Conservation (phyloP, 1,140 invertebrate genomes). For the Trialeurodes vaporariorum region DNA sequence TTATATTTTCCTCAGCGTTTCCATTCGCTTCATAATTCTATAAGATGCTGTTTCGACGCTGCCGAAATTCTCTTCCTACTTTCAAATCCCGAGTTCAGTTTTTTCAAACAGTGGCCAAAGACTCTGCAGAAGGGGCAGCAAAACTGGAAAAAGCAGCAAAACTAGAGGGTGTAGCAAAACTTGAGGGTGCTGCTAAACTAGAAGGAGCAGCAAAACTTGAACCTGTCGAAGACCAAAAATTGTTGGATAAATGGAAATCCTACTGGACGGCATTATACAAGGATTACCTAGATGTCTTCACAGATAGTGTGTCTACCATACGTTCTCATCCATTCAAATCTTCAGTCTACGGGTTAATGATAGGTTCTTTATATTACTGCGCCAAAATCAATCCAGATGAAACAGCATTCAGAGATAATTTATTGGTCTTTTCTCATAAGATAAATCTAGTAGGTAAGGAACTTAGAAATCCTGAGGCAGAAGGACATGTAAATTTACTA, state of each 20-base stretch:
- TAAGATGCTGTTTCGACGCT: too few species aligned
- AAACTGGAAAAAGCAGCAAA: too few species aligned
- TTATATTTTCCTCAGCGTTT: too few species aligned
- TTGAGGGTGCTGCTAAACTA: too few species aligned
- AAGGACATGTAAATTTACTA: not conserved
- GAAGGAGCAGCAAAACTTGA: too few species aligned
- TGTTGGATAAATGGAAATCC: not conserved
- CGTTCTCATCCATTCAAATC: not conserved
- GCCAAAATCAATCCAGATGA: constrained; percentile 44
- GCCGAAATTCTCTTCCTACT: too few species aligned
- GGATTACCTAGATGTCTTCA: not conserved
- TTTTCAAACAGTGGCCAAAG: too few species aligned
- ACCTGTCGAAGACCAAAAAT: too few species aligned
- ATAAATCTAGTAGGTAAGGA: not conserved
- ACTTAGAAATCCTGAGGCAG: not conserved
- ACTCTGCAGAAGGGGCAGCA: too few species aligned
- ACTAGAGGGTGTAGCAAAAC: too few species aligned
- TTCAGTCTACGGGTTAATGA: constrained; percentile 12
- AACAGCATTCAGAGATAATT: not conserved
- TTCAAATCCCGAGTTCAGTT: too few species aligned
- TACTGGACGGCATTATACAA: not conserved
- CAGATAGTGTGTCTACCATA: not conserved
- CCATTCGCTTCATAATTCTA: too few species aligned
- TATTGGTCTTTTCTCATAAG: not conserved
- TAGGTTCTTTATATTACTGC: constrained; percentile 35